phyloP scores from a whole-genome alignment of 2,888 invertebrate genomes.

The Xestobium rufovillosum region DNA sequence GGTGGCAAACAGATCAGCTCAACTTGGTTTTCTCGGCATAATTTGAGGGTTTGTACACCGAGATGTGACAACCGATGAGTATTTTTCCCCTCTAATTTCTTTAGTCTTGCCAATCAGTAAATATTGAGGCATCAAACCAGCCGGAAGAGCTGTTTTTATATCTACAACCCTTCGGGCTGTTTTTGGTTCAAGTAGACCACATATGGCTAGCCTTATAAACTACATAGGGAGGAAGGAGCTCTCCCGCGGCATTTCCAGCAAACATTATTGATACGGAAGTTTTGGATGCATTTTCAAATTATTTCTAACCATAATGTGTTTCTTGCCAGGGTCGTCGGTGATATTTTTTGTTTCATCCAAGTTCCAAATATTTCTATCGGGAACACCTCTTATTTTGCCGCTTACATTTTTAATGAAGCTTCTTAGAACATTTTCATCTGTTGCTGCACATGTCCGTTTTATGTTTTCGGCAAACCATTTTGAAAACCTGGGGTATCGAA shows the following conservation, averaged over 20 bases:
- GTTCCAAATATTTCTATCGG: slow-evolving; percentile 27
- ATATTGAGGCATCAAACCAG: no score
- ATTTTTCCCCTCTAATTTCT: no score
- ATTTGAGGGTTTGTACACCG: no score
- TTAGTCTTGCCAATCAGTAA: no score
- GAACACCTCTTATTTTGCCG: slow-evolving; percentile 12
- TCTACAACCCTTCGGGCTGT: no score
- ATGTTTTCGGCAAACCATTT: slow-evolving; percentile 12
- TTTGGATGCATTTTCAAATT: slow-evolving; percentile 21
- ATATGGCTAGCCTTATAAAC: no score
- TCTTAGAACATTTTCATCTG: slow-evolving; percentile 1
- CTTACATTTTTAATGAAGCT: slow-evolving; percentile 6
- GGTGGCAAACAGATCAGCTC: no score
- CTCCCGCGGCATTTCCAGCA: slow-evolving; percentile 3
- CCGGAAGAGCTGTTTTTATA: no score
- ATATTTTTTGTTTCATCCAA: slow-evolving; percentile 37
- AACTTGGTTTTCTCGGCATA: no score
- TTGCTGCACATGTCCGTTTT: slow-evolving; percentile 10
- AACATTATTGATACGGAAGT: slow-evolving; percentile 7
- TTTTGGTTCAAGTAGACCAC: no score
- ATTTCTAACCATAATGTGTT: slow-evolving; percentile 20
- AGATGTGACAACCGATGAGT: no score
- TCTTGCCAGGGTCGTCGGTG: slow-evolving; percentile 31
- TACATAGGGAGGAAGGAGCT: no score
- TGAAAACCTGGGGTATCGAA: slow-evolving; percentile 6